Base-by-base conservation (phyloP, 2,113 vertebrate species). In the Festucalex cinctus region DNA sequence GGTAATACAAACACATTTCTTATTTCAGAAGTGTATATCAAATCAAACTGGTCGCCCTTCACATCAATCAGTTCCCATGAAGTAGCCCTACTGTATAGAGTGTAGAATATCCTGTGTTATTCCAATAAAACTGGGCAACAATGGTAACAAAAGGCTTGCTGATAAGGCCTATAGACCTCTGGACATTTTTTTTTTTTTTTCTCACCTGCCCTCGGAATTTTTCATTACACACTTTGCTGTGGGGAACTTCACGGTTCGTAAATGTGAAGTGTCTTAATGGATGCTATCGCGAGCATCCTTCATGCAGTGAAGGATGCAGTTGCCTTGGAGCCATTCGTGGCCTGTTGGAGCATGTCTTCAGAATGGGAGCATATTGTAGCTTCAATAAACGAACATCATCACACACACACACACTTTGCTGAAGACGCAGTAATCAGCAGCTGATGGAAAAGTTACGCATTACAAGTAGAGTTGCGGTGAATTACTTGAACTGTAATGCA, bases 401-500 rank as follows among this genome's bases (percentile, higher is more conserved):
- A 61, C 63, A 24, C 36, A 41, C 66, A 61, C 63, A 24, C 36
- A 41, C 39, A 44, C 4, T n/a, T 61, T 20, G n/a, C 71, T 64
- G 54, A 41, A 61, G 66, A 83, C 62, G 72, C 65, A 66, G 63
- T 68, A 63, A 51, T 67, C 35, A 2, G 71, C 35, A 71, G 70
- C 67, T 71, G 74, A 81, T 81, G 77, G 83, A 77, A 73, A 78
- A 65, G 28, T 32, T 32, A 2, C 4, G 77, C 53, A 54, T 46
- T 32, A 44, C 63, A 74, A 82, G 78, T 63, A 72, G 69, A 85
- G 67, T 65, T 65, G 46, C 70, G 58, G 46, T 82, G 44, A 88
- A 89, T 86, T 80, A 86, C 89, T n/a, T 86, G 32, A 90, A 75
- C 63, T 60, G 39, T 20, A 80, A 74, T 8, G 68, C 17, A 35